A percentile compares a stretch with the other conserved stretches of the same genome.
Evolutionary conservation across 2,888 invertebrate genomes (phyloP).

Genomic region (Mesoligia furuncula): DNA sequence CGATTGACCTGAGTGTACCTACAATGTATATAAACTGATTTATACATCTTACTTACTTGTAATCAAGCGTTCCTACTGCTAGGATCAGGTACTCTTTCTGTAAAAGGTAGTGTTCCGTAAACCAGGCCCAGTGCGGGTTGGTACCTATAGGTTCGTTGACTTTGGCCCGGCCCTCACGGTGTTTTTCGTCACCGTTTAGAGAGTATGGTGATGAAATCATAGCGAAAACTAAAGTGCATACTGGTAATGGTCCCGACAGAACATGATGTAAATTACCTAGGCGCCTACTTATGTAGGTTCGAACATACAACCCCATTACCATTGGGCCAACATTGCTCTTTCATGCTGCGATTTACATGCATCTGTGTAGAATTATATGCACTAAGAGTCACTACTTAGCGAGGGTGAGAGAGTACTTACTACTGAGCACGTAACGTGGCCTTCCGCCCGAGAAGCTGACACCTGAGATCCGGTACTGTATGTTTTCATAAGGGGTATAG

Average conservation of each 20-base stretch:
- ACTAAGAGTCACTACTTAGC: not conserved
- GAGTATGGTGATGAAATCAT: constrained; percentile 2
- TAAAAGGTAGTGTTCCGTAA: not conserved
- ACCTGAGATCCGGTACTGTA: constrained; percentile 77
- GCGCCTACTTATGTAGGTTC: not conserved
- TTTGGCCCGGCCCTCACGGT: too few relatives aligned
- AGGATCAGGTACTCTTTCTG: not conserved
- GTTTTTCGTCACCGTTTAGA: not conserved
- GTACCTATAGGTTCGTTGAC: not conserved
- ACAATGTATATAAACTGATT: not conserved
- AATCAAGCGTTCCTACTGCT: not conserved
- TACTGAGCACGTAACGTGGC: constrained; percentile 77
- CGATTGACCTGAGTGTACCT: not conserved
- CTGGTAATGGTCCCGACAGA: not conserved
- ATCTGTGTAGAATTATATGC: not conserved
- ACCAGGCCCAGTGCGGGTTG: not conserved
- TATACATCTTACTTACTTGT: not conserved
- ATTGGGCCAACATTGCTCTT: not conserved
- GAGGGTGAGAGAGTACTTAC: constrained; percentile 66
- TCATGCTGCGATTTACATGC: not conserved
- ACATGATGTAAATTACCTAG: not conserved
- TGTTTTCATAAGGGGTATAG: constrained; percentile 75
- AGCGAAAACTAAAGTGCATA: not conserved
- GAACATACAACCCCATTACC: not conserved
- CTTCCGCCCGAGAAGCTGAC: constrained; percentile 75